phyloP scores from a whole-genome alignment of 2,888 invertebrate species.

The Drosophila imparisetae region DNA sequence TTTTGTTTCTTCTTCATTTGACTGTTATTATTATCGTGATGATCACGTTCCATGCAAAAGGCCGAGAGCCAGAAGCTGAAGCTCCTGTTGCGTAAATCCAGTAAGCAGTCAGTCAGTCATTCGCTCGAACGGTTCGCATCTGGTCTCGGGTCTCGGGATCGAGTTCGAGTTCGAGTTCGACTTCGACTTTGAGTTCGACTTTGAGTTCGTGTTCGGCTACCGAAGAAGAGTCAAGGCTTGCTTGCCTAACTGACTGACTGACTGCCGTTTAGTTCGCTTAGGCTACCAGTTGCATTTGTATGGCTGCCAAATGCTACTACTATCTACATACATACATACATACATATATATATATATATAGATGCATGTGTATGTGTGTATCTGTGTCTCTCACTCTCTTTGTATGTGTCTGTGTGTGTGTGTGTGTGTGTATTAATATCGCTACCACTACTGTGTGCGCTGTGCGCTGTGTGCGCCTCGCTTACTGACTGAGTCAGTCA shows the following conservation, averaged over 20 bases:
- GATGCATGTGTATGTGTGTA: constrained; percentile 23
- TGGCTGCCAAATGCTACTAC: constrained; percentile 51
- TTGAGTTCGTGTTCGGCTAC: constrained; percentile 42
- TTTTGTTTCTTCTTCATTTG: constrained; percentile 13
- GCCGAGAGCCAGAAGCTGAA: constrained; percentile 56
- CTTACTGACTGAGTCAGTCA: constrained; percentile 69
- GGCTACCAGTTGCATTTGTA: constrained; percentile 61
- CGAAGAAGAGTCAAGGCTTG: constrained; percentile 34
- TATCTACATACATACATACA: constrained; percentile 6
- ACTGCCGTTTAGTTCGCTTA: constrained; percentile 53
- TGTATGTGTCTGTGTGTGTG: constrained; percentile 22
- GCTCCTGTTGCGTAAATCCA: constrained; percentile 80
- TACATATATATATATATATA: background rate
- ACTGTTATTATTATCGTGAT: constrained; percentile 57
- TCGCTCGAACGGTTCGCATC: constrained; percentile 45
- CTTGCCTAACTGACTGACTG: constrained; percentile 49
- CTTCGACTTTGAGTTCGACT: constrained; percentile 10
- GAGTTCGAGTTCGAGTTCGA: constrained; percentile 15
- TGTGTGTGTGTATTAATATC: constrained; percentile 61
- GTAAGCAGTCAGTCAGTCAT: constrained; percentile 58
- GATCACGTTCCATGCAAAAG: constrained; percentile 64
- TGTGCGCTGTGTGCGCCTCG: constrained; percentile 63
- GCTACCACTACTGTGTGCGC: constrained; percentile 68
- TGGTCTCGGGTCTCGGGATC: constrained; percentile 28
- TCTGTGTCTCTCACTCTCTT: constrained; percentile 23